Conservation (phyloP, 1,140 invertebrate species). For the Hylaeus volcanicus region DNA sequence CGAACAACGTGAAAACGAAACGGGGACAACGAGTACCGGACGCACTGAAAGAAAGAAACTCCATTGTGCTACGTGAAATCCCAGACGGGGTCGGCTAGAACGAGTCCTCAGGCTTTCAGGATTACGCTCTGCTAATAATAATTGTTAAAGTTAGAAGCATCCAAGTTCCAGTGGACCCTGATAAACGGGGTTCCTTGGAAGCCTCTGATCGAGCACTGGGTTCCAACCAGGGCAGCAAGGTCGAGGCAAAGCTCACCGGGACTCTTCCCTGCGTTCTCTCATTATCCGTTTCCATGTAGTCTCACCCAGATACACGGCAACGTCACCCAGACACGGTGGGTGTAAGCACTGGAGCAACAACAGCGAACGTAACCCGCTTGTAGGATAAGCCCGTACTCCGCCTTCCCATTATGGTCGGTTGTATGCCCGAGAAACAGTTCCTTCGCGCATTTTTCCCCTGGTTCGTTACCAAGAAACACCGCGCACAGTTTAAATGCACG, state of each 20-base stretch:
- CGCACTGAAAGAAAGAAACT: slow-evolving; percentile 28
- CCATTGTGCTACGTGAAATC: slow-evolving; percentile 53
- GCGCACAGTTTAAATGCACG: slow-evolving; percentile 21
- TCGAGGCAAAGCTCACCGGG: slow-evolving; percentile 12
- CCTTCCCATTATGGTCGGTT: slow-evolving; percentile 23
- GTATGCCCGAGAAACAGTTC: slow-evolving; percentile 23
- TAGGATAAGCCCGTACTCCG: slow-evolving; percentile 4
- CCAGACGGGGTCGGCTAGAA: slow-evolving; percentile 3
- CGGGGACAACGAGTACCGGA: slow-evolving; percentile 47
- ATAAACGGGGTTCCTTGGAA: background rate
- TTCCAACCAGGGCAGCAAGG: slow-evolving; percentile 5
- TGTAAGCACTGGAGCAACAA: slow-evolving; percentile 2
- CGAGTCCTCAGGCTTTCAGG: slow-evolving; percentile 3
- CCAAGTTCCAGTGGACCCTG: too few relatives aligned
- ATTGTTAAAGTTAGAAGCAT: too few relatives aligned
- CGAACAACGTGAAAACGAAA: slow-evolving; percentile 60
- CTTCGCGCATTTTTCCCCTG: background rate
- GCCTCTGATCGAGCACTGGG: background rate
- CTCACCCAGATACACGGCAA: slow-evolving; percentile 11
- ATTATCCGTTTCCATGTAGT: slow-evolving; percentile 31
- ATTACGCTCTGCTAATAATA: slow-evolving; percentile 1
- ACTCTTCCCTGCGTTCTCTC: slow-evolving; percentile 15
- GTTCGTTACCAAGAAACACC: slow-evolving; percentile 15
- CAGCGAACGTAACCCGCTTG: slow-evolving; percentile 2
- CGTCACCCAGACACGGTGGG: slow-evolving; percentile 24